Conservation (phyloP, 2,113 vertebrate species). For the Melanerpes aurifrons region DNA sequence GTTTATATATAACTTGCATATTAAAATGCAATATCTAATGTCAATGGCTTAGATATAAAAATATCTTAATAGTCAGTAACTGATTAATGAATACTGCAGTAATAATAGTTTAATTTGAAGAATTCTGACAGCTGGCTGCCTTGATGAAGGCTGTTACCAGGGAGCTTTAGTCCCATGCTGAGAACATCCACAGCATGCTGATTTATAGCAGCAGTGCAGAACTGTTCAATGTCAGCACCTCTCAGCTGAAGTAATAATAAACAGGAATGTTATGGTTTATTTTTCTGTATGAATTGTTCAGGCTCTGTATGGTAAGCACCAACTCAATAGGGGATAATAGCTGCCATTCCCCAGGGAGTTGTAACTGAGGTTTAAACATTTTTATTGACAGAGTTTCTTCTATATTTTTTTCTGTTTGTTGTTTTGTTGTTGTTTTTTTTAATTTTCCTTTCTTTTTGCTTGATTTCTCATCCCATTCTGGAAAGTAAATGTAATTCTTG, state of each 20-base stretch:
- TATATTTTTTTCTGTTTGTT: neutral
- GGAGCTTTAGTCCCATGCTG: conserved; percentile 77
- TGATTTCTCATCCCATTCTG: conserved; percentile 22
- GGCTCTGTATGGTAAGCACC: conserved; percentile 80
- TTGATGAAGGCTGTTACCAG: conserved; percentile 83
- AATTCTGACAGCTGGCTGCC: conserved; percentile 83
- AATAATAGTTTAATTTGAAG: conserved; percentile 86
- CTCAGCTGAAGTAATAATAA: conserved; percentile 85
- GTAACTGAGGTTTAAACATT: conserved; percentile 72
- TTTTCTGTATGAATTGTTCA: conserved; percentile 85
- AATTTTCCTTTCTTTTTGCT: neutral
- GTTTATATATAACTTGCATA: conserved; percentile 77
- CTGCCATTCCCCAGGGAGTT: conserved; percentile 72
- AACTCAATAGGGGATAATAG: conserved; percentile 81
- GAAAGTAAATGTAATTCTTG: conserved; percentile 46
- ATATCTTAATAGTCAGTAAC: conserved; percentile 83
- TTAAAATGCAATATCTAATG: conserved; percentile 79
- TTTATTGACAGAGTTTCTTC: conserved; percentile 66
- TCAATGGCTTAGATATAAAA: conserved; percentile 79
- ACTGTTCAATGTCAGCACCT: conserved; percentile 86
- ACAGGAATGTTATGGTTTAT: conserved; percentile 83
- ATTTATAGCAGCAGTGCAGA: conserved; percentile 84
- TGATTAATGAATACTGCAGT: conserved; percentile 81
- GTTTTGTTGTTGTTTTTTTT: too few species aligned
- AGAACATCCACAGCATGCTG: conserved; percentile 82